Evolutionary conservation across 2,113 vertebrate genomes (phyloP), one percentile per base, ranked within the genome.

Genomic region (Tylochromis polylepis): DNA sequence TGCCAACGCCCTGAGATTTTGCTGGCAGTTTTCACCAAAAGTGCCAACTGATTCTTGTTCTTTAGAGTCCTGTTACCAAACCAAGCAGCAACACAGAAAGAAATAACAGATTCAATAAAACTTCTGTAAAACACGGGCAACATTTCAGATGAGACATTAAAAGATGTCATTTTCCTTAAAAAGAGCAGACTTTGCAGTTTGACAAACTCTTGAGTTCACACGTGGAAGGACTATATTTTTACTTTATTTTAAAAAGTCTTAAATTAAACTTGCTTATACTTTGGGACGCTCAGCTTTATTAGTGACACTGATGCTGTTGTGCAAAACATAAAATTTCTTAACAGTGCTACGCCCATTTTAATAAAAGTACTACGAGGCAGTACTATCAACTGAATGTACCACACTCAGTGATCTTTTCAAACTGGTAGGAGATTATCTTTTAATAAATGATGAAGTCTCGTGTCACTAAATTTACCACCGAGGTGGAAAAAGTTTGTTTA

Each of bases 251-350:
- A 41, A 41, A 67, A 22, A n/a, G 20, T 20, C 34, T 65, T 65
- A 38, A 38, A 38, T n/a, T 65, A 2, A 65, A 65, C 60, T 38
- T 67, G 34, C 34, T 65, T 38, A 36, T 65, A 0, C 0, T 34
- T 60, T 2, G 31, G 10, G 29, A 36, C 5, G 0, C 10, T 34
- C 0, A 36, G 59, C 59, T 36, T 36, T 65, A 22, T 38, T n/a
- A 22, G 18, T 67, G 14, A 67, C 60, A 38, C 60, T n/a, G 31
- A 38, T 65, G 60, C 3, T 0, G 31, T 65, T 62, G 31, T 0
- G 3, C 31, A n/a, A 62, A 62, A 62, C n/a, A 5, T n/a, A n/a
- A 65, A 14, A 2, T 0, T 5, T 0, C 8, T 41, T 5, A 67
- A 41, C 34, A 67, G n/a, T 5, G 36, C 62, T 43, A 41, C n/a